Base-by-base conservation (phyloP, 2,888 invertebrate species). In the Eudasyphora cyanicolor region DNA sequence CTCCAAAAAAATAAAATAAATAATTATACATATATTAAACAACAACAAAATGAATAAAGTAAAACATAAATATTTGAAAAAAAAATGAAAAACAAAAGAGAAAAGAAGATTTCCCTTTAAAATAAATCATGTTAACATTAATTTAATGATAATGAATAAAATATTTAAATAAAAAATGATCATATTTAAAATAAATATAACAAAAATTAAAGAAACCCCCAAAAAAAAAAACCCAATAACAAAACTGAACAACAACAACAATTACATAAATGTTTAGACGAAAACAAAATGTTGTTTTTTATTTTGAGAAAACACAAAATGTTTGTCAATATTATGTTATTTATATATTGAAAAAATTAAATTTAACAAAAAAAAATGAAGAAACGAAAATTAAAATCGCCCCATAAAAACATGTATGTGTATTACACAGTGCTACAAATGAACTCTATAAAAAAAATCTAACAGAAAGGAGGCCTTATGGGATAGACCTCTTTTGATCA, bases 151-250 rank as follows among this genome's bases (percentile, higher is more conserved):
- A 83, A 80, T 71, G 67, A 80, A 49, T 45, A 35, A 87, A 88
- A 86, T 88, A 87, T 87, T 86, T 89, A 87, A 87, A 87, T 86
- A 87, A 87, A 85, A 87, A 73, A 75, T 71, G 19, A 64, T 51
- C 71, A 73, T 70, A 73, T 67, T 71, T 51, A 67, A 71, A 62
- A n/a, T n/a, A 17, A 62, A 71, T 42, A 32, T 17, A 62, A 69
- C 8, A 45, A 67, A 54, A 29, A 70, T 42, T 6, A 24, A 60
- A 60, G 27, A 64, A 64, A 64, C 19, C 64, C 19, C 8, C 29
- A 64, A 60, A 60, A 24, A 60, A 60, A 14, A 64, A 64, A 64
- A 38, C 64, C 19, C 8, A 17, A 64, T 49, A 60, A 42, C 3
- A 76, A 76, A 69, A 19, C n/a, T n/a, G n/a, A n/a, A n/a, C n/a